Conservation (phyloP, 1,140 invertebrate genomes). For the Venustaconcha ellipsiformis region DNA sequence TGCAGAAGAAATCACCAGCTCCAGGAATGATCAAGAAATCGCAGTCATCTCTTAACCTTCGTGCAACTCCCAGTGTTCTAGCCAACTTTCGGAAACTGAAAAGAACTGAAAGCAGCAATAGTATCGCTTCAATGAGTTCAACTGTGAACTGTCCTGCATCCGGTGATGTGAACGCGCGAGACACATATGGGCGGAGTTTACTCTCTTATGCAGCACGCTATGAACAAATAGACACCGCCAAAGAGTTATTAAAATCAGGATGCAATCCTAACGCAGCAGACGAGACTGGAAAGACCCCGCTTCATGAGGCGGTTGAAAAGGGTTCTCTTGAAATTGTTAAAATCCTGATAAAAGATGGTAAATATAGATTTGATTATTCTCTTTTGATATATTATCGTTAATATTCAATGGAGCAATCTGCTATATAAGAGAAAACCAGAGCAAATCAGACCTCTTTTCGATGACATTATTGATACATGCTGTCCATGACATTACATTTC, state of each 20-base stretch:
- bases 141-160: not conserved
- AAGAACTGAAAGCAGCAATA: no score
- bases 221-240: slow-evolving; percentile 27
- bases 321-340: slow-evolving; percentile 26
- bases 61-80: no score
- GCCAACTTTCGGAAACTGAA: no score
- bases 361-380: not conserved
- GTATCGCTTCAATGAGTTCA: no score
- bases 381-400: not conserved
- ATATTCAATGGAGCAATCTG: not conserved
- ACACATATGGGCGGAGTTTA: slow-evolving; percentile 19
- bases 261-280: slow-evolving; percentile 29
- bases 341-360: slow-evolving; percentile 31
- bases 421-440: not conserved
- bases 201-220: slow-evolving; percentile 33
- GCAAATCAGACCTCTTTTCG: not conserved
- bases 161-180: slow-evolving; percentile 23
- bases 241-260: slow-evolving; percentile 23
- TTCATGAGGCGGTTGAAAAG: slow-evolving; percentile 34
- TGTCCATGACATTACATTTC: not conserved
- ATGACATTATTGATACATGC: not conserved
- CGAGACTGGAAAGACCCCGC: slow-evolving; percentile 12
- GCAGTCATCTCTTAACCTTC: no score
- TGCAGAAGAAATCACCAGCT: no score
- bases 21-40: no score